phyloP scores from a whole-genome alignment of 1,140 invertebrate species.

The Elymnias hypermnestra region DNA sequence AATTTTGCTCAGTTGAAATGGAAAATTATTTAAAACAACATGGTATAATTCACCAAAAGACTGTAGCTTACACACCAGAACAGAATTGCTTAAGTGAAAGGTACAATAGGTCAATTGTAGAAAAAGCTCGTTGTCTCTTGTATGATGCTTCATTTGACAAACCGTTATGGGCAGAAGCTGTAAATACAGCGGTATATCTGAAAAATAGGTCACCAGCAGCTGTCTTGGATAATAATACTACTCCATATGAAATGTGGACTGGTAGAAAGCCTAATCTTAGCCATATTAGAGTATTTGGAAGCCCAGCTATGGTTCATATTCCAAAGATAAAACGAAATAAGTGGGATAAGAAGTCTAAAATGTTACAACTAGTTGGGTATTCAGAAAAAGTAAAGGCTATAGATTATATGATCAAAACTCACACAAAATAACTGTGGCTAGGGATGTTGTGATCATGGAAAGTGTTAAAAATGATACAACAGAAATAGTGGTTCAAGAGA shows the following conservation, averaged over 20 bases:
- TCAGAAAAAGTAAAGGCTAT: constrained; percentile 9
- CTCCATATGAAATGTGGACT: constrained; percentile 15
- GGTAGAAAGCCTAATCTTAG: constrained; percentile 11
- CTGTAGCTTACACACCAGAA: constrained; percentile 1
- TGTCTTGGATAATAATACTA: constrained; percentile 4
- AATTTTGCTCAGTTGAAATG: constrained; percentile 4
- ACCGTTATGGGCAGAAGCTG: constrained; percentile 13
- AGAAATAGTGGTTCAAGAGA: background rate
- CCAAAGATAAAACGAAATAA: constrained; percentile 9
- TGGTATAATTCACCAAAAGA: constrained; percentile 7
- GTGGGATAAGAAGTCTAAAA: constrained; percentile 17
- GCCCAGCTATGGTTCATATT: constrained; percentile 13
- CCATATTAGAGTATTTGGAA: constrained; percentile 11
- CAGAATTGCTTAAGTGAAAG: constrained; percentile 9
- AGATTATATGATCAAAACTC: constrained; percentile 2
- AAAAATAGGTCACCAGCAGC: constrained; percentile 6
- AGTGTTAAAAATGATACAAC: too few relatives aligned
- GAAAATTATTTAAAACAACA: background rate
- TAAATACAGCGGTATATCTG: constrained; percentile 14
- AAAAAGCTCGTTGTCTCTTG: constrained; percentile 8
- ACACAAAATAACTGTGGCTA: background rate
- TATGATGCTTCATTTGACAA: constrained; percentile 5
- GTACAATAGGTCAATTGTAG: constrained; percentile 3
- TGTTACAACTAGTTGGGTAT: constrained; percentile 13
- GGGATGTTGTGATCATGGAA: constrained; percentile 4